These are phyloP conservation scores for Netelia fuscicornis DNA, from an alignment of 2,888 invertebrate genomes.

Conservation along the genomic window DNA sequence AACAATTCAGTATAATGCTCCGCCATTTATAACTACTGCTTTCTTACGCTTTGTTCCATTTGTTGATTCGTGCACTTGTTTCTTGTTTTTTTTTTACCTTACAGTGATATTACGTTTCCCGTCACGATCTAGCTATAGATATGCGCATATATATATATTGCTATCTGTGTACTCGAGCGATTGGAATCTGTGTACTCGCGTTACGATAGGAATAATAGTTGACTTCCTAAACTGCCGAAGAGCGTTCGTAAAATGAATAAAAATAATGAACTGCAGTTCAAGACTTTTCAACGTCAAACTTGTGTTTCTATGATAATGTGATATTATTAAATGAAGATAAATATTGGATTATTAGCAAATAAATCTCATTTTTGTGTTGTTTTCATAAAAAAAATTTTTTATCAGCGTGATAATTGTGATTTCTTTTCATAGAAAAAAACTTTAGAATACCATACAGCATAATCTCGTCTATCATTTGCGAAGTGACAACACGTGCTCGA, in stretches of 20 bases:
- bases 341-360: conserved; percentile 6
- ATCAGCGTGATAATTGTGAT: conserved; percentile 76
- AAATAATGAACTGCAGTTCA: too few relatives aligned
- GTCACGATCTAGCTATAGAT: neutral
- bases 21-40: conserved; percentile 36
- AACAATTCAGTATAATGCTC: conserved; percentile 49
- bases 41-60: neutral
- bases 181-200: neutral
- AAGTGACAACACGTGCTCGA: conserved; percentile 75
- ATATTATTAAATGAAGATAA: neutral
- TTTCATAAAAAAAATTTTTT: neutral
- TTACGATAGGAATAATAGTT: too few relatives aligned
- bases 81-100: conserved; percentile 3
- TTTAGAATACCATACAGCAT: conserved; percentile 77
- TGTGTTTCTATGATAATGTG: too few relatives aligned
- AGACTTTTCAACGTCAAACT: too few relatives aligned
- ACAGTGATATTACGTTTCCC: neutral
- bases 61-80: neutral
- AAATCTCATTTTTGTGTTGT: neutral
- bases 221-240: too few relatives aligned
- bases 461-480: conserved; percentile 82
- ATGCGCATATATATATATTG: neutral
- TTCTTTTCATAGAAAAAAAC: conserved; percentile 80
- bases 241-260: too few relatives aligned
- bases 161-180: neutral